Evolutionary conservation across 2,888 invertebrate genomes (phyloP).

Genomic region (Rhagophthalmus giganteus): DNA sequence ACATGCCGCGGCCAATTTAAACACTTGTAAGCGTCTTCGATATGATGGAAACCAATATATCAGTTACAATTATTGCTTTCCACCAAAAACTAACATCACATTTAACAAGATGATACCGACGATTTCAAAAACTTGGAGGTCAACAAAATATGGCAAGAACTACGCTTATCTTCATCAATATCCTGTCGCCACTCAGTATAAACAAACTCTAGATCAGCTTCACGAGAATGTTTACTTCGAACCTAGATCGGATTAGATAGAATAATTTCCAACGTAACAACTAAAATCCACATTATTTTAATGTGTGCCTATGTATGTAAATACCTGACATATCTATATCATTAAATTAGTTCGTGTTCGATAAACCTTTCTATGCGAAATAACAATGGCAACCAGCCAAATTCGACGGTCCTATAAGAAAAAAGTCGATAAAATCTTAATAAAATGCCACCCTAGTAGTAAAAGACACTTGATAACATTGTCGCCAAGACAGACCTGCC

Average conservation of each 20-base stretch:
- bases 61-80: too few relatives aligned
- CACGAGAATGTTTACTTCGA: neutral
- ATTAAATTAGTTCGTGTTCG: neutral
- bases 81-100: too few relatives aligned
- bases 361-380: too few relatives aligned
- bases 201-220: neutral
- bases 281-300: neutral
- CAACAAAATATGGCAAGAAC: neutral
- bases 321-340: neutral
- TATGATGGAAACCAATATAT: too few relatives aligned
- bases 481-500: slow-evolving; percentile 24
- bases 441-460: slow-evolving; percentile 27
- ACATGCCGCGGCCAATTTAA: too few relatives aligned
- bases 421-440: slow-evolving; percentile 13
- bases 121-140: neutral
- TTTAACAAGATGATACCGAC: too few relatives aligned
- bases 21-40: too few relatives aligned
- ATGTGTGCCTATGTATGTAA: neutral
- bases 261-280: neutral
- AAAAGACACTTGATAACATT: slow-evolving; percentile 29
- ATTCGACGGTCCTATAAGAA: neutral
- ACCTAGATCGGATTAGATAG: neutral
- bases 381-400: too few relatives aligned
- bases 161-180: neutral
- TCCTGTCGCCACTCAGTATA: neutral